Percentiles rank a stretch among this genome's conserved stretches.
Evolutionary conservation across 2,888 invertebrate genomes (phyloP).

Genomic region (Lacanobia wlatinum): DNA sequence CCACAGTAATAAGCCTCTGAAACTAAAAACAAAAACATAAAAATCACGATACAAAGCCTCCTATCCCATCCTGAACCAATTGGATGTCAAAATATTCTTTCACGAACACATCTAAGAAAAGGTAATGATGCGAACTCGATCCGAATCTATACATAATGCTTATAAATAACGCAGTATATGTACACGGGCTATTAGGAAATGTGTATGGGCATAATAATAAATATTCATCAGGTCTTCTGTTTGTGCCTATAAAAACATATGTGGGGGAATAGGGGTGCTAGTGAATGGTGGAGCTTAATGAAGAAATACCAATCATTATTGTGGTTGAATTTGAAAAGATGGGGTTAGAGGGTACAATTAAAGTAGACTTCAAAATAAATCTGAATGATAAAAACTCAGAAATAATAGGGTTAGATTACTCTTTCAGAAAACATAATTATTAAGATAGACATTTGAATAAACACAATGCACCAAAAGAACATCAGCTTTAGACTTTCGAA

Average conservation of each 20-base stretch:
- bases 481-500: background rate
- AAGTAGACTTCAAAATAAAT: background rate
- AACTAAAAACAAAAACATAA: slow-evolving; percentile 58
- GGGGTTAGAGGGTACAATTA: background rate
- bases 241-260: slow-evolving; percentile 78
- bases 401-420: too few species aligned
- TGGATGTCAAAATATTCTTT: slow-evolving; percentile 70
- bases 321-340: slow-evolving; percentile 3
- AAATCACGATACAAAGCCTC: slow-evolving; percentile 53
- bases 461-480: background rate
- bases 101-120: slow-evolving; percentile 76
- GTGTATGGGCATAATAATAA: slow-evolving; percentile 74
- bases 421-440: background rate
- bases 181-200: slow-evolving; percentile 79
- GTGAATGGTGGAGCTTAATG: slow-evolving; percentile 41
- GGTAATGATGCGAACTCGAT: slow-evolving; percentile 83
- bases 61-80: slow-evolving; percentile 58
- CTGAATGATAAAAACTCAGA: background rate
- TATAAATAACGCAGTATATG: slow-evolving; percentile 75
- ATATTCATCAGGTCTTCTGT: slow-evolving; percentile 81
- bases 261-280: slow-evolving; percentile 42
- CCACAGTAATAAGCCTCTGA: slow-evolving; percentile 19
- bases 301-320: slow-evolving; percentile 43
- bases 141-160: slow-evolving; percentile 74
- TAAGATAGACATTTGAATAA: background rate